Percentiles rank a stretch among this genome's conserved stretches.
Conservation (phyloP, 1,140 invertebrate genomes). For the Drosophila bifasciata region DNA sequence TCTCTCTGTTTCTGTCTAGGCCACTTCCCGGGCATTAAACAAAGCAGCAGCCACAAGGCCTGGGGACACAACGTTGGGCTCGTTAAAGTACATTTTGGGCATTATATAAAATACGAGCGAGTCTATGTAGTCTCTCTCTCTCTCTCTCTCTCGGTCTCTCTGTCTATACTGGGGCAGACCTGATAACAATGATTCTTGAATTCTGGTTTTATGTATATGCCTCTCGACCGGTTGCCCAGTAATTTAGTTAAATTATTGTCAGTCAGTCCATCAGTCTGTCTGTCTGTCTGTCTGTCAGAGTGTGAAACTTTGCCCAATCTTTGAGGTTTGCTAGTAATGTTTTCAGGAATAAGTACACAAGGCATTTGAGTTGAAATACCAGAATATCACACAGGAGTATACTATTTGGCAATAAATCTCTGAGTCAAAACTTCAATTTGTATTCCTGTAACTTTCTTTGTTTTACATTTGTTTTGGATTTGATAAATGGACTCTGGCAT, state of each 20-base stretch:
- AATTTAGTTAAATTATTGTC: slow-evolving; percentile 58
- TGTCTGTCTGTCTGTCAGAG: background rate
- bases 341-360: no score
- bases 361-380: no score
- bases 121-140: no score
- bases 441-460: slow-evolving; percentile 47
- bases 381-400: background rate
- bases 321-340: no score
- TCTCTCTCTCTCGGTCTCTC: no score
- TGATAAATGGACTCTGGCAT: slow-evolving; percentile 46
- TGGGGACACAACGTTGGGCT: slow-evolving; percentile 37
- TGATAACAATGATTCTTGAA: slow-evolving; percentile 57
- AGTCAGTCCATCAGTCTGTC: slow-evolving; percentile 4
- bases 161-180: slow-evolving; percentile 24
- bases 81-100: slow-evolving; percentile 38
- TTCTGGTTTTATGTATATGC: slow-evolving; percentile 50
- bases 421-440: slow-evolving; percentile 41
- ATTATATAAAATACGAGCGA: slow-evolving; percentile 34
- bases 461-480: slow-evolving; percentile 50
- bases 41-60: slow-evolving; percentile 27
- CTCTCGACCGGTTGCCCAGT: slow-evolving; percentile 25
- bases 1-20: no score
- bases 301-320: slow-evolving; percentile 22
- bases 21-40: slow-evolving; percentile 40
- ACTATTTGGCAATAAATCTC: slow-evolving; percentile 35